Percentiles rank a stretch among this genome's conserved stretches.
Conservation (phyloP, 2,113 vertebrate genomes). For the Stigmatopora nigra region DNA sequence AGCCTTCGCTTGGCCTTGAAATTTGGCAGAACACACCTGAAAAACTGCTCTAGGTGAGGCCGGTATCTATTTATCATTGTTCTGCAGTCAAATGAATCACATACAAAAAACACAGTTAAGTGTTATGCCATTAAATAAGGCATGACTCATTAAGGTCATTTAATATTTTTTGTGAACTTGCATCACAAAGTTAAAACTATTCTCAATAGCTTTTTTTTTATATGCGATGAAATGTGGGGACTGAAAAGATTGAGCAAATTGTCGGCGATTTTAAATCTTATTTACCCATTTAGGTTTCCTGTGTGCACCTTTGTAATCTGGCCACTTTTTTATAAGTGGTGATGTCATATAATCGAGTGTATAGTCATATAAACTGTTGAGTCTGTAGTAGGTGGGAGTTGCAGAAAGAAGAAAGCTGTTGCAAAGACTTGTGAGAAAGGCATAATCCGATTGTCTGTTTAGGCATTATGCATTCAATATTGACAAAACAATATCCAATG, state of each 20-base stretch:
- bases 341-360: conserved; percentile 44
- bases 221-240: too few species aligned
- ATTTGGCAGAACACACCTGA: too few species aligned
- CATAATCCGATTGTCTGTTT: conserved; percentile 13
- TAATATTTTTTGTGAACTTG: too few species aligned
- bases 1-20: too few species aligned
- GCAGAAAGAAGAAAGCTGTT: conserved; percentile 7
- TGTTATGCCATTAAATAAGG: too few species aligned
- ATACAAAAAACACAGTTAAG: too few species aligned
- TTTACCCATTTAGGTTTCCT: background rate
- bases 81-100: too few species aligned
- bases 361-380: conserved; percentile 55
- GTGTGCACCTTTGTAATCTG: conserved; percentile 31
- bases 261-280: background rate
- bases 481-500: background rate
- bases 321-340: conserved; percentile 39
- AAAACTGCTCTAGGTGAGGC: too few species aligned
- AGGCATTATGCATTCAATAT: background rate
- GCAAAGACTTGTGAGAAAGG: conserved; percentile 14
- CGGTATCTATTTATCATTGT: too few species aligned
- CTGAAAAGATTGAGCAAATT: background rate
- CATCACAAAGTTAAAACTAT: too few species aligned
- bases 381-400: conserved; percentile 22
- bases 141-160: too few species aligned
- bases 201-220: too few species aligned